Percentiles rank a stretch among this genome's conserved stretches.
phyloP scores from a whole-genome alignment of 2,888 invertebrate genomes.

The Thymelicus sylvestris region DNA sequence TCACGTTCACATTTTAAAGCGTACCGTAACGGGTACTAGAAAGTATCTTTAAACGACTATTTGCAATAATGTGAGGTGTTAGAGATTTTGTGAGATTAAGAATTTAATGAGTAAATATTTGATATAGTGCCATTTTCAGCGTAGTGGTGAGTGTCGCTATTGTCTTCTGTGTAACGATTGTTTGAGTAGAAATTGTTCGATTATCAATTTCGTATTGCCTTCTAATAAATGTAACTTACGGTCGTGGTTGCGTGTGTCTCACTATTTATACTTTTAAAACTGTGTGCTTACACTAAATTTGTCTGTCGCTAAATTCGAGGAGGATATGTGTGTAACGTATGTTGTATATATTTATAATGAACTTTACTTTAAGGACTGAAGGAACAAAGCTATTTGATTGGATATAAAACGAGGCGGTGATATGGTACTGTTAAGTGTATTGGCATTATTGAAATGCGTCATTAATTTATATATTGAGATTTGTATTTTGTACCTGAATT shows the following conservation, averaged over 20 bases:
- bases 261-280: constrained; percentile 32
- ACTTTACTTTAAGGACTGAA: constrained; percentile 35
- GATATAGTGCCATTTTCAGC: constrained; percentile 47
- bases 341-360: constrained; percentile 42
- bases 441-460: constrained; percentile 19
- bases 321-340: constrained; percentile 40
- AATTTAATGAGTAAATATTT: constrained; percentile 34
- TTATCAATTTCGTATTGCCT: constrained; percentile 32
- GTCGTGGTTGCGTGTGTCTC: constrained; percentile 36
- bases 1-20: neutral
- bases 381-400: constrained; percentile 33
- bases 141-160: constrained; percentile 39
- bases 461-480: constrained; percentile 20
- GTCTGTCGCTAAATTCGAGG: constrained; percentile 32
- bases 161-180: constrained; percentile 32
- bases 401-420: constrained; percentile 19
- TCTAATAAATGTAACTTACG: constrained; percentile 30
- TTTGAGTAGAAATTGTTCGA: constrained; percentile 31
- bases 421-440: constrained; percentile 28
- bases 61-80: constrained; percentile 38
- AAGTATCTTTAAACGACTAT: constrained; percentile 39
- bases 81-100: constrained; percentile 45
- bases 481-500: constrained; percentile 35
- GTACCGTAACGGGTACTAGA: constrained; percentile 43
- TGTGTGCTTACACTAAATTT: constrained; percentile 37